Evolutionary conservation across 1,140 invertebrate species (phyloP).

Genomic region (Oncopeltus fasciatus): DNA sequence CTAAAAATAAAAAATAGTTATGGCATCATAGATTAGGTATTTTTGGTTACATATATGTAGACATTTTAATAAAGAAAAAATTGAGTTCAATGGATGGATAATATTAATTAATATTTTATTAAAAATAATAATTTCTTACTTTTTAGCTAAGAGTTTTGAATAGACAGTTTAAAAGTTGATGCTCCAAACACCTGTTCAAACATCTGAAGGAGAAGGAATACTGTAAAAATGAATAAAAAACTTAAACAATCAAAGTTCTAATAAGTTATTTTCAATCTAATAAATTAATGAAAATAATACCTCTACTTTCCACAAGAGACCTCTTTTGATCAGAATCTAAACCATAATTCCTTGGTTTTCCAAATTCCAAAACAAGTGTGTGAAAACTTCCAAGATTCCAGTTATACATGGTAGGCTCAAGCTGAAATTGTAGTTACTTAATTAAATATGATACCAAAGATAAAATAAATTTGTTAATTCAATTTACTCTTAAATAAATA

Average conservation of each 20-base stretch:
- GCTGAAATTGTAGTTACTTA: too few species aligned
- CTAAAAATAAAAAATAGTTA: too few species aligned
- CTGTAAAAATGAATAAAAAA: slow-evolving; percentile 34
- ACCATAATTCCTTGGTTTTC: slow-evolving; percentile 21
- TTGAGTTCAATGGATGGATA: too few species aligned
- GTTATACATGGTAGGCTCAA: slow-evolving; percentile 26
- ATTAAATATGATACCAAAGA: too few species aligned
- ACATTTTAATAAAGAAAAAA: too few species aligned
- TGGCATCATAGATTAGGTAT: too few species aligned
- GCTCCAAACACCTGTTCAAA: slow-evolving; percentile 73
- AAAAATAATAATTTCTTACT: too few species aligned
- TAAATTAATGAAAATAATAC: slow-evolving; percentile 14
- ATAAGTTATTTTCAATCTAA: background rate
- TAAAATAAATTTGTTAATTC: too few species aligned
- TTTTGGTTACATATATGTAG: too few species aligned
- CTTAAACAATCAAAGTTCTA: background rate
- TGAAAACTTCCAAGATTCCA: slow-evolving; percentile 24
- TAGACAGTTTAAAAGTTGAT: slow-evolving; percentile 56
- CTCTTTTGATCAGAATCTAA: slow-evolving; percentile 18
- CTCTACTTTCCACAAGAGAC: slow-evolving; percentile 17
- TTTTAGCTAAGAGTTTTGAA: slow-evolving; percentile 53
- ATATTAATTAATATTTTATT: too few species aligned
- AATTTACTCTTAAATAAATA: too few species aligned
- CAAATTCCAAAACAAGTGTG: slow-evolving; percentile 24
- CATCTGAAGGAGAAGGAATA: slow-evolving; percentile 86